Conservation (phyloP, 2,113 vertebrate species). For the Heterocephalus glaber region DNA sequence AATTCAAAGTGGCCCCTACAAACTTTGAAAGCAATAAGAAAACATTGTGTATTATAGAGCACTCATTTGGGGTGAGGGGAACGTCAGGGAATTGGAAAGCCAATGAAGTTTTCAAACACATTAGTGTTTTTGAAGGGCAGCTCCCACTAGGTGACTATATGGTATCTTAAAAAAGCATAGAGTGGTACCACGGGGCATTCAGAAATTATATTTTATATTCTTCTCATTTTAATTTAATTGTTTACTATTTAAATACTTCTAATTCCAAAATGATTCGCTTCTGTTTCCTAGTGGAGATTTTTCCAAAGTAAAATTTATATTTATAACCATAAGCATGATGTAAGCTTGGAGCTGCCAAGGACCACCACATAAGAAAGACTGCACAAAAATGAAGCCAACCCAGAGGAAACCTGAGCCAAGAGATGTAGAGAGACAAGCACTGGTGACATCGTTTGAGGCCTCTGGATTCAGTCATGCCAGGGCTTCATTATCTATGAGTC, state of each 20-base stretch:
- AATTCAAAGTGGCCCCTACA: not conserved
- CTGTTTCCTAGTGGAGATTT: not conserved
- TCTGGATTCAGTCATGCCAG: not conserved
- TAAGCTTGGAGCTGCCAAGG: not conserved
- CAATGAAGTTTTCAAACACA: not conserved
- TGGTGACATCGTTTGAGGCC: not conserved
- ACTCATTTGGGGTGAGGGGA: not conserved
- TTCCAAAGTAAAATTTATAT: slow-evolving; percentile 51
- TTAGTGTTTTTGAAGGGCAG: not conserved
- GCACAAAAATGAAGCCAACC: not conserved
- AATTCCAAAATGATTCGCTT: slow-evolving; percentile 35
- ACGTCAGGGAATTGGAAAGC: not conserved
- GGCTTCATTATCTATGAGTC: not conserved
- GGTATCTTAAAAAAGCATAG: not conserved
- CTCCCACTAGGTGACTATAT: not conserved
- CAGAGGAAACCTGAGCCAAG: not conserved
- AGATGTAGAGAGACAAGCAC: not conserved
- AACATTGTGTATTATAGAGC: slow-evolving; percentile 4
- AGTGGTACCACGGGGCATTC: not conserved
- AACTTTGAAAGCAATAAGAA: slow-evolving; percentile 22
- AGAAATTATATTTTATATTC: slow-evolving; percentile 46
- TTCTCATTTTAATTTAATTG: slow-evolving; percentile 47
- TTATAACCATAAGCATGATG: not conserved
- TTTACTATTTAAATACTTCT: slow-evolving; percentile 39
- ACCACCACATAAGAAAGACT: not conserved